These are phyloP conservation scores for Hippocampus comes DNA, from an alignment of 2,113 vertebrate species.

Conservation along the genomic window DNA sequence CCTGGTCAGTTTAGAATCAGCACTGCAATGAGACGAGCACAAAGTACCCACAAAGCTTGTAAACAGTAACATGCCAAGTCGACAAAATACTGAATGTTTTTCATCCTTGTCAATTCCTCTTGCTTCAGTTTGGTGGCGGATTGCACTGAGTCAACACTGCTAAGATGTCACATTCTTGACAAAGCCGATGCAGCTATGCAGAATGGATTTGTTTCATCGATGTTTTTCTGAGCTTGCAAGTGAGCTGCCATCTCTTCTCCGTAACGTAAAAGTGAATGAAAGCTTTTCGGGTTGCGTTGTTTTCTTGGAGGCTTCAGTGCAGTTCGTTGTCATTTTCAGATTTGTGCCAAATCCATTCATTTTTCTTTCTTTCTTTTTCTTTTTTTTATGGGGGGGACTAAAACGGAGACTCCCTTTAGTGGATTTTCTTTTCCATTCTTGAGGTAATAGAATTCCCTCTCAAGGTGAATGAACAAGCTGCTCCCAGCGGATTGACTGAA, in stretches of 20 bases:
- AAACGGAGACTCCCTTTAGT: conserved; percentile 12
- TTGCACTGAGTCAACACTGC: not conserved
- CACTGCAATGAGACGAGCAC: not conserved
- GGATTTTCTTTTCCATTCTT: conserved; percentile 14
- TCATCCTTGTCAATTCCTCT: not conserved
- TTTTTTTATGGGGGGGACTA: not conserved
- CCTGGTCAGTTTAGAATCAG: not conserved
- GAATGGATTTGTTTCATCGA: not conserved
- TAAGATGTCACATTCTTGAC: not conserved
- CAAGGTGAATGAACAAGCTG: conserved; percentile 16
- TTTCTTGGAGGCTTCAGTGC: conserved; percentile 5
- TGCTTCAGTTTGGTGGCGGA: not conserved
- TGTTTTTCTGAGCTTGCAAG: not conserved
- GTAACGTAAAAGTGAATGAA: not conserved
- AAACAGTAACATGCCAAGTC: not conserved
- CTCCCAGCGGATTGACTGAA: conserved; percentile 33
- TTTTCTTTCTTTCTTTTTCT: not conserved
- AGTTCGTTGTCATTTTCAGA: conserved; percentile 1
- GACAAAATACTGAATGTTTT: not conserved
- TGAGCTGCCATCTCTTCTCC: not conserved
- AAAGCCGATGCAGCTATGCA: not conserved
- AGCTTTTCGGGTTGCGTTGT: not conserved
- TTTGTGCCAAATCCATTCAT: conserved; percentile 5
- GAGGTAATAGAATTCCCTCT: conserved; percentile 33
- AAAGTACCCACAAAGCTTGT: not conserved